phyloP scores from a whole-genome alignment of 2,113 vertebrate genomes.

The Pongo abelii region DNA sequence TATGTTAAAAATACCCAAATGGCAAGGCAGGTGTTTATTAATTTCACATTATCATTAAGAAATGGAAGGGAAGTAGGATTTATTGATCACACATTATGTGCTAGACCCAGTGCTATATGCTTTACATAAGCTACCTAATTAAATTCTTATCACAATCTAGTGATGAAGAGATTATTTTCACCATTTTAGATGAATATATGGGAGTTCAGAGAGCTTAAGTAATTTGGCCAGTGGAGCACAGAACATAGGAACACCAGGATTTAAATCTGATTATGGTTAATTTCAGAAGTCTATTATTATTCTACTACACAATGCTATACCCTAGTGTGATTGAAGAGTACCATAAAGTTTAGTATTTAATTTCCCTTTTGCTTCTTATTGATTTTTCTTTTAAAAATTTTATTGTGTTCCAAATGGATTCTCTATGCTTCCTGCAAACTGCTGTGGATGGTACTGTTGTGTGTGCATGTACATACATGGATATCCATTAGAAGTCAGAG shows the following conservation, averaged over 20 bases:
- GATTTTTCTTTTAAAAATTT: conserved; percentile 27
- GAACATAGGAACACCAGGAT: not conserved
- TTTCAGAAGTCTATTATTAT: not conserved
- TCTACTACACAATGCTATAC: not conserved
- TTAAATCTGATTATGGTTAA: not conserved
- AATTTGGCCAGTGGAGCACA: not conserved
- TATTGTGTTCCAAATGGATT: not conserved
- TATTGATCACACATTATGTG: not conserved
- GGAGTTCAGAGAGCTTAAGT: not conserved
- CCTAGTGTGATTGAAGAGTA: not conserved
- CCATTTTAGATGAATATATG: not conserved
- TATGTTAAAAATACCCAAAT: conserved; percentile 2
- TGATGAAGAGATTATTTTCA: not conserved
- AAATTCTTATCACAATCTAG: not conserved
- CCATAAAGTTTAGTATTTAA: not conserved
- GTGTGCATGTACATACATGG: fast-evolving
- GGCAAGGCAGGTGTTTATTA: not conserved
- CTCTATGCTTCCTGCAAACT: not conserved
- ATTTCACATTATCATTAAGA: not conserved
- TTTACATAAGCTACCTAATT: not conserved
- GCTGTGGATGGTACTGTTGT: not conserved
- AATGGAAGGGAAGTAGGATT: not conserved
- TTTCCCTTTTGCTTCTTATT: conserved; percentile 18
- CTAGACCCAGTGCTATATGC: not conserved
- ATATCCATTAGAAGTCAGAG: not conserved